Evolutionary conservation across 2,888 invertebrate genomes (phyloP).

Genomic region (Scaptomyza cyrtandrae): DNA sequence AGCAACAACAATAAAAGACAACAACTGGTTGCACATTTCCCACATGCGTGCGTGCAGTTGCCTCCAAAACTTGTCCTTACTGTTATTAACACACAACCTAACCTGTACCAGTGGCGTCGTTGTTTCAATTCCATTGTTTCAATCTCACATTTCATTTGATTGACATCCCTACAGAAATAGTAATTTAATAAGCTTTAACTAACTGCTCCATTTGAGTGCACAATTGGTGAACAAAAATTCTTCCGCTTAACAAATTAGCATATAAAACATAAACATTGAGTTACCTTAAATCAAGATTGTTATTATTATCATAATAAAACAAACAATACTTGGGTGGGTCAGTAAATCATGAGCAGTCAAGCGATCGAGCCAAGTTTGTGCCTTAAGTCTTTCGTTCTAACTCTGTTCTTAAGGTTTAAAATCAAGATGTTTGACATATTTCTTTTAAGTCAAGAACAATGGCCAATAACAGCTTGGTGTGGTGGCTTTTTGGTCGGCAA

Average conservation of each 20-base stretch:
- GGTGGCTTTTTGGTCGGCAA: constrained; percentile 36
- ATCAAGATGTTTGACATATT: constrained; percentile 65
- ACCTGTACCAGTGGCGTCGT: constrained; percentile 39
- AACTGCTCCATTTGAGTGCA: constrained; percentile 48
- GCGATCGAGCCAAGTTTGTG: constrained; percentile 57
- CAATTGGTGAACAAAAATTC: constrained; percentile 59
- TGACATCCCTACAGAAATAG: constrained; percentile 2
- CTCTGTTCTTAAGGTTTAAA: constrained; percentile 33
- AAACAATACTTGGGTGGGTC: constrained; percentile 38
- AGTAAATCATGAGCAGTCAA: constrained; percentile 67
- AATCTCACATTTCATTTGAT: constrained; percentile 17
- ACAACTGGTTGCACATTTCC: constrained; percentile 81
- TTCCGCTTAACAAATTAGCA: constrained; percentile 62
- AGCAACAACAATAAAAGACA: constrained; percentile 29
- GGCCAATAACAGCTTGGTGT: constrained; percentile 73
- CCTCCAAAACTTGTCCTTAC: constrained; percentile 77
- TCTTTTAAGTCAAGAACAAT: constrained; percentile 63
- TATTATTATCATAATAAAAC: constrained; percentile 35
- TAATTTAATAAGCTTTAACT: constrained; percentile 26
- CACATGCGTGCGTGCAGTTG: constrained; percentile 68
- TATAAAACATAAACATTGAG: constrained; percentile 25
- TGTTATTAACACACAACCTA: constrained; percentile 29
- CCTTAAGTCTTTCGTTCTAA: constrained; percentile 58
- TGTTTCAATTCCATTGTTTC: constrained; percentile 55
- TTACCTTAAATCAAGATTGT: constrained; percentile 45